Percentiles rank a stretch among this genome's conserved stretches.
Conservation (phyloP, 2,113 vertebrate genomes). For the Puntigrus tetrazona region DNA sequence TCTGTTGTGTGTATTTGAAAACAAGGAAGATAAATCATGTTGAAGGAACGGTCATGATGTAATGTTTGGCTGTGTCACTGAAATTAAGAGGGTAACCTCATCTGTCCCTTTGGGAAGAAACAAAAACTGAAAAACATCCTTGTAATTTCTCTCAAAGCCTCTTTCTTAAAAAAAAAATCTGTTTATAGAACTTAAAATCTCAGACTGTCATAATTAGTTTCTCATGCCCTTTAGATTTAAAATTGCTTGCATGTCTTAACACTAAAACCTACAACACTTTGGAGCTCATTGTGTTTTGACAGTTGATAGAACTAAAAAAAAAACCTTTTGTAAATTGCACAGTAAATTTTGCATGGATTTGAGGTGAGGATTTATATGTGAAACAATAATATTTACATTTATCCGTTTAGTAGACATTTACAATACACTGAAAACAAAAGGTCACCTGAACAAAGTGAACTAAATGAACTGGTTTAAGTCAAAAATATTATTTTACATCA, state of each 20-base stretch:
- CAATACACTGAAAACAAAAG: not conserved
- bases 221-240: not conserved
- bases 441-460: not conserved
- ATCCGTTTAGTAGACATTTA: not conserved
- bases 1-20: conserved; percentile 36
- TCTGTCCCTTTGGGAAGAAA: conserved; percentile 32
- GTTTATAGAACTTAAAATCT: not conserved
- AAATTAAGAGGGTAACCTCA: conserved; percentile 37
- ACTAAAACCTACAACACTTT: not conserved
- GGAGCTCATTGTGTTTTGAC: not conserved
- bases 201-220: not conserved
- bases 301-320: not conserved
- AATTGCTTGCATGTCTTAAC: not conserved
- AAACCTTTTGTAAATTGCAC: not conserved
- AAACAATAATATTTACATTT: not conserved
- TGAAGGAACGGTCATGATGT: conserved; percentile 52
- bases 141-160: not conserved
- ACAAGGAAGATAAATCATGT: conserved; percentile 43
- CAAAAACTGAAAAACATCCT: not conserved
- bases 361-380: not conserved
- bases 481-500: not conserved
- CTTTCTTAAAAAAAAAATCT: not conserved
- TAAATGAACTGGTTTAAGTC: not conserved
- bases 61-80: conserved; percentile 49
- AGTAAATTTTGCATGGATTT: not conserved